Base-by-base conservation (phyloP, 2,888 invertebrate genomes). In the Notodromas monacha region DNA sequence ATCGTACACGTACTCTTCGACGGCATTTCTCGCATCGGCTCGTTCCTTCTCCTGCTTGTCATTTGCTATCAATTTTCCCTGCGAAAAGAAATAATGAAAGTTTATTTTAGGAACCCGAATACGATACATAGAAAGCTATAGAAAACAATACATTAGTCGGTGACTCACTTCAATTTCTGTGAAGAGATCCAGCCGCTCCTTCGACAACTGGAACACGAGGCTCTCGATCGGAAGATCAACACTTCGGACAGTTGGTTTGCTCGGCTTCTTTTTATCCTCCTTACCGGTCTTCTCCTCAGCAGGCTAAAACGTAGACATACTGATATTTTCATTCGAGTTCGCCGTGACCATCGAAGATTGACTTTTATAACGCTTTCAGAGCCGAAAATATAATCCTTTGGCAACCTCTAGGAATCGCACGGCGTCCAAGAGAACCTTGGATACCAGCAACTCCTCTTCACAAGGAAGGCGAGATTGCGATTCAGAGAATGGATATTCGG, bases 1-100 rank as follows among this genome's bases (percentile, higher is more conserved):
- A 42, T 89, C 89, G 48, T 99, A 99, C 15, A 96, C 81, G 45
- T 84, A 96, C 51, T 96, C 96, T 49, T 96, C 96, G 1, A 99
- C 60, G 3, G 84, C 73, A 51, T 96, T 96, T 43, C 86, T 72
- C 2, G 81, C 79, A 50, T 92, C 89, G 4, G 76, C 68, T 30
- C 86, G 65, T 46, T 86, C 79, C 42, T 81, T 86, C 52, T 92
- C 92, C 45, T 73, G 68, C 35, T 65, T 62, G 48, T 96, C 92
- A 41, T 69, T 68, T 32, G 63, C 59, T 41, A 69, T 63, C 69
- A 74, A 70, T 49, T 65, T 66, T 35, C 59, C 57, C 68, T 74
- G 21, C 21, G n/a, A 21, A n/a, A n/a, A n/a, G n/a, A n/a, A n/a
- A n/a, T n/a, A n/a, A n/a, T n/a, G n/a, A n/a, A n/a, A n/a, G n/a